Evolutionary conservation across 2,797 vertebrate genomes (phyloP), one percentile per base, ranked within the genome.

Genomic region (Sarcoramphus papa): DNA sequence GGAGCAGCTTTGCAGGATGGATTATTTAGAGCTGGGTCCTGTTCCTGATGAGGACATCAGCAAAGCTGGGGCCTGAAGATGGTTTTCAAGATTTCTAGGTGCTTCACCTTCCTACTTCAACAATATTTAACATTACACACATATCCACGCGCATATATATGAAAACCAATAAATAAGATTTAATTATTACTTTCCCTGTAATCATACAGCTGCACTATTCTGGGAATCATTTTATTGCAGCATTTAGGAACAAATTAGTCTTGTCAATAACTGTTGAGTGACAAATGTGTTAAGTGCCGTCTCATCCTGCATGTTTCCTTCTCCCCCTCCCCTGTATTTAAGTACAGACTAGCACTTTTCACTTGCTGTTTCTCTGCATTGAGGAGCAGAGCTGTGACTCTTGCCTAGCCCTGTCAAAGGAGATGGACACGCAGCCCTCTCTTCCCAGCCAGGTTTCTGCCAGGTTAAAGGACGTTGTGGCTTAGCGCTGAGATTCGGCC

Each of bases 201-300:
- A 96, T 98, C 93, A 84, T 70, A 60, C 54, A 93, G 94, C 95
- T 95, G 87, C 80, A 92, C 94, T 96, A 93, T 97, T 96, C 95
- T 95, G 85, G 85, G 93, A 97, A 80, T 93, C 8, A 3, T 80
- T 97, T 95, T 94, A 96, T 92, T 90, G 85, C 95, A 93, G 84
- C 86, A 89, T 84, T 95, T 96, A 95, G 88, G 89, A 96, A 90
- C 88, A 77, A 91, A 97, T 98, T 95, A 96, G 90, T 90, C 92
- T 94, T 92, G 95, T 95, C 93, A 93, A 68, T 96, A 97, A 94
- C 73, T 73, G 92, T 82, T 90, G 91, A 96, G 59, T 93, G 94
- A 96, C 83, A 81, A 79, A 43, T 30, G 73, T 74, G 72, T 23
- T 16, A 45, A 76, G 79, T 70, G 69, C 14, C 43, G 48, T 87